Conservation (phyloP, 2,113 vertebrate species). For the Phaetusa simplex region DNA sequence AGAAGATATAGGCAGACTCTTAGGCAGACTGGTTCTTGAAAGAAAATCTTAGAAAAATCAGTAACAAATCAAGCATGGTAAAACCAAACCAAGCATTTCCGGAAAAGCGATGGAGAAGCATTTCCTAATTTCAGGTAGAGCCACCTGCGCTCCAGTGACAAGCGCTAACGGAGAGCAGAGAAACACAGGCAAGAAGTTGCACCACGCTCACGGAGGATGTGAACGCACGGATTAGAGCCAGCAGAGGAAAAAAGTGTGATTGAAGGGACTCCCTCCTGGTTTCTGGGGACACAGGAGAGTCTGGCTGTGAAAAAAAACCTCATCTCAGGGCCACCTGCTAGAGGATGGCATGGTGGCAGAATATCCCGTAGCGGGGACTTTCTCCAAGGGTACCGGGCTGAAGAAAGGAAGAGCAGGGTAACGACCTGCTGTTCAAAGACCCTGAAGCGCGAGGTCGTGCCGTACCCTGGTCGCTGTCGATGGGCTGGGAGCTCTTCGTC, state of each 20-base stretch:
- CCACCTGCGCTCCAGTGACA: accelerated
- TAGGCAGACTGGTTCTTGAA: background rate
- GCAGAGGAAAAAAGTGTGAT: background rate
- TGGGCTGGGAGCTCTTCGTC: background rate
- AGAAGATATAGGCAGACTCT: background rate
- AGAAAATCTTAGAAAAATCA: background rate
- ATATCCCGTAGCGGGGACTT: background rate
- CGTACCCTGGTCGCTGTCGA: accelerated
- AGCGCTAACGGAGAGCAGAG: accelerated
- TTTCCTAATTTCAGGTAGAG: background rate
- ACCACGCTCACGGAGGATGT: accelerated
- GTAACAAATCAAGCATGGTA: background rate
- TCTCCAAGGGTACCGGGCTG: background rate
- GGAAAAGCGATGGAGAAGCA: accelerated
- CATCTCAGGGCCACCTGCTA: background rate
- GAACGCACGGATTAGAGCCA: background rate
- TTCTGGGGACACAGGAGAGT: background rate
- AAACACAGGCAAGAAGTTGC: accelerated
- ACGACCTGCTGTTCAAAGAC: accelerated
- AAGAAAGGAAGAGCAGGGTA: background rate
- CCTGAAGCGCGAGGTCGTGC: accelerated
- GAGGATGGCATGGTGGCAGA: accelerated
- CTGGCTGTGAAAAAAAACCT: background rate
- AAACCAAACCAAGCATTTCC: background rate
- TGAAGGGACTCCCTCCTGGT: background rate